Conservation (phyloP, 2,888 invertebrate genomes). For the Drosophila ochracea region DNA sequence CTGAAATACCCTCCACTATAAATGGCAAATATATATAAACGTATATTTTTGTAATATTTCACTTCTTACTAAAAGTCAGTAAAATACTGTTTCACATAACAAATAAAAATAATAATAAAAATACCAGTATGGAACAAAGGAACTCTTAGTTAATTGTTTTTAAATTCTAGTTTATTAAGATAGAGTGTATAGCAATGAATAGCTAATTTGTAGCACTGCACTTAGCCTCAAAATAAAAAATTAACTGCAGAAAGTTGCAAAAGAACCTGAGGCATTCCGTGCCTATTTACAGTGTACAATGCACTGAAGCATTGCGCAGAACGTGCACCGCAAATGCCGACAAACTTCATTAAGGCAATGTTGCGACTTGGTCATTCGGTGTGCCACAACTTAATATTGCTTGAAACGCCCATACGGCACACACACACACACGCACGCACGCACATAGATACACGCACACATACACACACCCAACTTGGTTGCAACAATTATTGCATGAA, state of each 20-base stretch:
- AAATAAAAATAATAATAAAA: not conserved
- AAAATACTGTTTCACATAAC: not conserved
- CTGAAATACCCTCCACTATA: constrained; percentile 16
- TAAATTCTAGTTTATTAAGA: not conserved
- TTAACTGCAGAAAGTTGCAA: constrained; percentile 36
- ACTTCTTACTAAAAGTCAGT: not conserved
- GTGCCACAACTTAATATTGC: constrained; percentile 77
- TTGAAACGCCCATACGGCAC: constrained; percentile 55
- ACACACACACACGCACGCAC: constrained; percentile 28
- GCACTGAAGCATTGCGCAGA: constrained; percentile 10
- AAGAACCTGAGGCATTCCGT: constrained; percentile 28
- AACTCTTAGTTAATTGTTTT: not conserved
- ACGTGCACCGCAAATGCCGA: constrained; percentile 62
- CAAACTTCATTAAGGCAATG: constrained; percentile 68
- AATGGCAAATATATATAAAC: not conserved
- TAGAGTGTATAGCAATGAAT: constrained; percentile 25
- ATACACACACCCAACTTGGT: constrained; percentile 48
- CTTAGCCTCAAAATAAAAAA: constrained; percentile 42
- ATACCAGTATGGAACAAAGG: not conserved
- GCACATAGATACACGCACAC: constrained; percentile 25
- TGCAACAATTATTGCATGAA: constrained; percentile 83
- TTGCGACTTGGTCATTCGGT: constrained; percentile 57
- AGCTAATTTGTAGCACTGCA: constrained; percentile 48
- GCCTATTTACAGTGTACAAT: constrained; percentile 51
- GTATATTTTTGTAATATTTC: not conserved